Evolutionary conservation across 2,113 vertebrate genomes (phyloP), one percentile per base, ranked within the genome.

Genomic region (Zosterops japonicus): DNA sequence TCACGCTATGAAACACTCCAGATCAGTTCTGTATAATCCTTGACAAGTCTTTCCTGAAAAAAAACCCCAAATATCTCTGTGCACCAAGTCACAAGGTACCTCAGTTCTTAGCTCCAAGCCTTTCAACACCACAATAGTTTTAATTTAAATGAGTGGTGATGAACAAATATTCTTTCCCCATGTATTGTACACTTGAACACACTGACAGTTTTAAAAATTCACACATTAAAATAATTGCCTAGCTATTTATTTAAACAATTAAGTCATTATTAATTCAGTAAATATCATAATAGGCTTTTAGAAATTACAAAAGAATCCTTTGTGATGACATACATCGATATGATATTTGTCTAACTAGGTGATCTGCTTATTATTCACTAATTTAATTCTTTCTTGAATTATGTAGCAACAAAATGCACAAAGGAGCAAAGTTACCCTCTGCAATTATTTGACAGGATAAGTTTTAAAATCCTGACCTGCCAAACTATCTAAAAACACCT

Each of bases 181-280:
- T 64, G 42, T 63, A 50, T 89, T 88, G 39, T 64, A 46, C 70
- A 93, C 72, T 77, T 92, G 71, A 67, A 81, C 79, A 90, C 14
- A 29, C 71, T 92, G 80, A 82, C 74, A 80, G 79, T 81, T 92
- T 83, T 76, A 70, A 94, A 95, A 97, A 94, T 61, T 72, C 93
- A 67, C 4, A 3, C 86, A 92, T 82, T 86, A 78, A 95, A 96
- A 59, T 79, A 11, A 83, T 91, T 83, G 46, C 78, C 78, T 97
- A 94, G 61, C 56, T 91, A 69, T 82, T 64, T 87, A 85, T 76
- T 95, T 87, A 94, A 96, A 96, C 89, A 96, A 93, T 94, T 87
- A 96, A 97, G 69, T 90, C 69, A 65, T 90, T 63, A 35, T 81
- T 93, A 96, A 89, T 92, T 94, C 31, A 5, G 76, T 90, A 92